Evolutionary conservation across 2,888 invertebrate species (phyloP).

Genomic region (Limnephilus lunatus): DNA sequence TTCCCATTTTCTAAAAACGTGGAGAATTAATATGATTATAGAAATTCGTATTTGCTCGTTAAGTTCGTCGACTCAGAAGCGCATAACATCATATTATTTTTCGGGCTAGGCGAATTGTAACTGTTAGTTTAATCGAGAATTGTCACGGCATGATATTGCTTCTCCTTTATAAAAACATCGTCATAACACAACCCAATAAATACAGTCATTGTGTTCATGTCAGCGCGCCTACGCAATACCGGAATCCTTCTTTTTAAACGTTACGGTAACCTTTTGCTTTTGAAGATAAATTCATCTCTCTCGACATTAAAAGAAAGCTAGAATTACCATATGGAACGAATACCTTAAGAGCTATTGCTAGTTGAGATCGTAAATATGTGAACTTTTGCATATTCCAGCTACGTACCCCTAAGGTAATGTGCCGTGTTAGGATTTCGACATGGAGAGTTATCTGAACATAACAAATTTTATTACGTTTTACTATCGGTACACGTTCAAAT

Average conservation of each 20-base stretch:
- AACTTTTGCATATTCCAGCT: neutral
- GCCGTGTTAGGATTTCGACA: neutral
- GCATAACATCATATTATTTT: neutral
- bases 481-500: neutral
- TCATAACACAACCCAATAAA: slow-evolving; percentile 21
- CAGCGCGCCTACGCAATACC: slow-evolving; percentile 6
- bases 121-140: slow-evolving; percentile 29
- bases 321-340: slow-evolving; percentile 2
- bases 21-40: slow-evolving; percentile 3
- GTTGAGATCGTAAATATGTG: neutral
- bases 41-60: slow-evolving; percentile 2
- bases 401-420: neutral
- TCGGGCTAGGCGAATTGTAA: slow-evolving; percentile 7
- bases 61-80: slow-evolving; percentile 16
- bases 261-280: neutral
- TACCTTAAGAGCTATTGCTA: neutral
- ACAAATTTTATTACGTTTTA: neutral
- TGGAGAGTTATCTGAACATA: neutral
- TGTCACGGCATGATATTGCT: slow-evolving; percentile 36
- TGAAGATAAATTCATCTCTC: neutral
- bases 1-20: neutral
- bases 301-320: neutral
- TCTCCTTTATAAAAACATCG: slow-evolving; percentile 21
- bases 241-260: neutral
- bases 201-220: neutral